Conservation (phyloP, 2,888 invertebrate genomes). For the Orchesella flavescens region DNA sequence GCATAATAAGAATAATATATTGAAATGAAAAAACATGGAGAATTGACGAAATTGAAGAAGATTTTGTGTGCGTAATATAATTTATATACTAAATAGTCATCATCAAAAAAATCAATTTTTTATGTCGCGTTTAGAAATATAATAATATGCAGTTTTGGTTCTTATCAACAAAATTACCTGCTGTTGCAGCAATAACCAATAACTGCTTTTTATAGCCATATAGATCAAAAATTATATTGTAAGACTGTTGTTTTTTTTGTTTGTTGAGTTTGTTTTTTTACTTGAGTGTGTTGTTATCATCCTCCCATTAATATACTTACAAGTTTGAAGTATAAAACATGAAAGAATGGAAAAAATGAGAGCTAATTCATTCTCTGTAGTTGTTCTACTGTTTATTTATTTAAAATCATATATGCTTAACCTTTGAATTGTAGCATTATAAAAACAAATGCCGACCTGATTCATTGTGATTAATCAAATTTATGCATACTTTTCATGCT, state of each 20-base stretch:
- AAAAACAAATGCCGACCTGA: too few species aligned
- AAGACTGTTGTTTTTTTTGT: conserved; percentile 19
- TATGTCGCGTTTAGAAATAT: background rate
- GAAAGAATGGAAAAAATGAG: conserved; percentile 45
- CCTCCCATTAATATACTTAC: conserved; percentile 11
- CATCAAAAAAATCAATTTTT: background rate
- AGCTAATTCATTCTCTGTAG: background rate
- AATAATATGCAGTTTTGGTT: conserved; percentile 12
- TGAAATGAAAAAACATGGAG: background rate
- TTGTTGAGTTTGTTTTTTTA: conserved; percentile 56
- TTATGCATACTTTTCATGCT: too few species aligned
- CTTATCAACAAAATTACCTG: conserved; percentile 4
- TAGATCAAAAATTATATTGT: conserved; percentile 23
- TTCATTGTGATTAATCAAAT: too few species aligned
- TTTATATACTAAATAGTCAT: conserved; percentile 3
- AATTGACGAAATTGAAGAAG: background rate
- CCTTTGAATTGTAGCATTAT: background rate
- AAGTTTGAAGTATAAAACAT: conserved; percentile 47
- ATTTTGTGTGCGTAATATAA: background rate
- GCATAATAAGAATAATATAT: conserved; percentile 20
- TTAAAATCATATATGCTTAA: background rate
- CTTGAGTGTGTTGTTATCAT: conserved; percentile 49
- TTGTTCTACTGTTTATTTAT: background rate
- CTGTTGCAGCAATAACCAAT: conserved; percentile 47
- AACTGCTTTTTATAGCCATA: conserved; percentile 57